A percentile compares a stretch with the other conserved stretches of the same genome.
Conservation (phyloP, 2,888 invertebrate species). For the Cyaniris semiargus region DNA sequence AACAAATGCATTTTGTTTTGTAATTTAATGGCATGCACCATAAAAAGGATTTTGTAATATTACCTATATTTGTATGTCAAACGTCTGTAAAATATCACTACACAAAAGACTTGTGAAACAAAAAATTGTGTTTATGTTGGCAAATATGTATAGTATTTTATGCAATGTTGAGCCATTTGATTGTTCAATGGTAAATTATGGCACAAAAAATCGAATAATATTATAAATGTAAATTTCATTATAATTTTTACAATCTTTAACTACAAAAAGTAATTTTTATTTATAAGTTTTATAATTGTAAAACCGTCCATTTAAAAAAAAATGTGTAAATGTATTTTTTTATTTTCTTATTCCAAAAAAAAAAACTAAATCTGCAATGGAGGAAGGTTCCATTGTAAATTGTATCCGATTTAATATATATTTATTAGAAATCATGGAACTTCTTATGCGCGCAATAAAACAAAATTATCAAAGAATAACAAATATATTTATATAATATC, state of each 20-base stretch:
- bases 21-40: background rate
- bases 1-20: background rate
- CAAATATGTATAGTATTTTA: no score
- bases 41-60: background rate
- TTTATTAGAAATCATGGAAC: background rate
- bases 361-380: background rate
- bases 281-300: background rate
- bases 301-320: slow-evolving; percentile 4
- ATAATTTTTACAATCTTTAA: background rate
- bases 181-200: background rate
- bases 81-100: background rate
- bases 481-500: slow-evolving; percentile 25
- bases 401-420: background rate
- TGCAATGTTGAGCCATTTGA: background rate
- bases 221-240: background rate
- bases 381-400: no score
- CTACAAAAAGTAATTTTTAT: background rate
- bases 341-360: background rate
- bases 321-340: background rate
- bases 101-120: no score
- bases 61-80: background rate
- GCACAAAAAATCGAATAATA: background rate
- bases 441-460: background rate
- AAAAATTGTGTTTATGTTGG: no score
- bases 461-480: slow-evolving; percentile 22